phyloP scores from a whole-genome alignment of 2,797 vertebrate genomes.

The Platalea minor region DNA sequence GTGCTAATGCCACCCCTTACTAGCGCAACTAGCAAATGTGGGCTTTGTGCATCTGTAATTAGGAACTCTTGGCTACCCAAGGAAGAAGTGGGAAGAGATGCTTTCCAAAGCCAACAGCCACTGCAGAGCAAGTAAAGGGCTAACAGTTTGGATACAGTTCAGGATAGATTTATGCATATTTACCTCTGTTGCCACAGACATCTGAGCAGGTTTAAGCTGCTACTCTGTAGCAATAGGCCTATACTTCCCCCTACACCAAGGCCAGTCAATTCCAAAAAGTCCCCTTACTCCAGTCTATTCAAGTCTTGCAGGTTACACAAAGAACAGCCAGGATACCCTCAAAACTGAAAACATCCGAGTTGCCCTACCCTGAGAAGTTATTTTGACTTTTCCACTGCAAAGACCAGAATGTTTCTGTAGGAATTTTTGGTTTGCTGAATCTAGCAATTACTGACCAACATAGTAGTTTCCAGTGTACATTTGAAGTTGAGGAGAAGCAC shows the following conservation, averaged over 20 bases:
- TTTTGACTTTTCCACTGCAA: constrained; percentile 1
- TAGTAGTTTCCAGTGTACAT: neutral
- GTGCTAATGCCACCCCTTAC: neutral
- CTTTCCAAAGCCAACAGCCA: neutral
- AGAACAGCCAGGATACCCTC: neutral
- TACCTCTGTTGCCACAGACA: neutral
- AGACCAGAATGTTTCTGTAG: neutral
- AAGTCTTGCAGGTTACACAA: neutral
- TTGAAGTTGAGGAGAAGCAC: neutral
- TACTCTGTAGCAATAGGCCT: neutral
- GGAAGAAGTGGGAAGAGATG: neutral
- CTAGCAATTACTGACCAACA: constrained; percentile 47
- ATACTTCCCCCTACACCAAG: neutral
- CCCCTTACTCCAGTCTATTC: neutral
- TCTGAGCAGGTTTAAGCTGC: neutral
- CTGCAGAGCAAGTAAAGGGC: neutral
- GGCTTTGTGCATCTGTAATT: neutral
- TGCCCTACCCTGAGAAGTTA: neutral
- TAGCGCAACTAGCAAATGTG: neutral
- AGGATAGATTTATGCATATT: fast-evolving
- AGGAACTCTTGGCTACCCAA: neutral
- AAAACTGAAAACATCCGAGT: neutral
- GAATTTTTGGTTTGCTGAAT: neutral
- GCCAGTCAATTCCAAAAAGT: neutral
- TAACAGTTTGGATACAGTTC: neutral